Conservation (phyloP, 2,888 invertebrate species). For the Tipula confusa region DNA sequence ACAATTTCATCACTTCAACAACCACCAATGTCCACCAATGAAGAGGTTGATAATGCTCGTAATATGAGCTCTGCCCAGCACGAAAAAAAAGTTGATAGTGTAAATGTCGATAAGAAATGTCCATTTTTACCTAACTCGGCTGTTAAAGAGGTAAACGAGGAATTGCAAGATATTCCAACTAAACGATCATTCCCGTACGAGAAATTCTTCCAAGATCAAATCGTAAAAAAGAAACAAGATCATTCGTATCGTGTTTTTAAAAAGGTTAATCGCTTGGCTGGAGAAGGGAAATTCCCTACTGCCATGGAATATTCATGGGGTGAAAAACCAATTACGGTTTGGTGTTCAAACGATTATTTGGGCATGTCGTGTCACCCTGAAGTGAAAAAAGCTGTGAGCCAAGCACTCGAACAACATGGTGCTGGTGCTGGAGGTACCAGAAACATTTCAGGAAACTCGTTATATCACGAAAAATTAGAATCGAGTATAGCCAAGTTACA, state of each 20-base stretch:
- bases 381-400: slow-evolving; percentile 75
- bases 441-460: slow-evolving; percentile 94
- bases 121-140: neutral
- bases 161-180: slow-evolving; percentile 44
- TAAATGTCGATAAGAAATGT: slow-evolving; percentile 39
- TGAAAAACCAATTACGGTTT: slow-evolving; percentile 87
- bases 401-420: slow-evolving; percentile 77
- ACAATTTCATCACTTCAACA: slow-evolving; percentile 43
- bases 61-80: slow-evolving; percentile 35
- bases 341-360: slow-evolving; percentile 98
- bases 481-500: slow-evolving; percentile 77
- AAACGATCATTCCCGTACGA: slow-evolving; percentile 67
- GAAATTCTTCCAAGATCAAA: slow-evolving; percentile 82
- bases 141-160: slow-evolving; percentile 60
- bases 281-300: slow-evolving; percentile 73
- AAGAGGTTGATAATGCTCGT: slow-evolving; percentile 30
- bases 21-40: slow-evolving; percentile 40
- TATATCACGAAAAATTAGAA: slow-evolving; percentile 85
- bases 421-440: slow-evolving; percentile 94
- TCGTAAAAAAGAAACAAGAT: slow-evolving; percentile 87
- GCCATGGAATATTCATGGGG: slow-evolving; percentile 80
- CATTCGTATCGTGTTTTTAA: slow-evolving; percentile 94
- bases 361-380: slow-evolving; percentile 92
- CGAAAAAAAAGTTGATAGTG: slow-evolving; percentile 31
- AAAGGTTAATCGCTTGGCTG: slow-evolving; percentile 85